phyloP scores from a whole-genome alignment of 2,113 vertebrate species.

The Sapayoa aenigma region DNA sequence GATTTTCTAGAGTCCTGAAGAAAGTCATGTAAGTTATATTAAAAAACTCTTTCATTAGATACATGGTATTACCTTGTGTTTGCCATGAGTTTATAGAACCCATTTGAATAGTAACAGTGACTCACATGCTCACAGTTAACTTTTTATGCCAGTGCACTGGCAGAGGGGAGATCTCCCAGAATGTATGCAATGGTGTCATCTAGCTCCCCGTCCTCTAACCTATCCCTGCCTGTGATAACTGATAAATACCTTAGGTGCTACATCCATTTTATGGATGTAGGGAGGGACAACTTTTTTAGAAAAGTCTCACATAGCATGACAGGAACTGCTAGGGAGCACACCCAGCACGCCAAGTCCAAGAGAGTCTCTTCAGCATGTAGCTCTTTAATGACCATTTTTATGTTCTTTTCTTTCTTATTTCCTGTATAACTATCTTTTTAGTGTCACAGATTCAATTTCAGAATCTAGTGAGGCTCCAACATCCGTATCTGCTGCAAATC shows the following conservation, averaged over 20 bases:
- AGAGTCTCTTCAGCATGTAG: background rate
- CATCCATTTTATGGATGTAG: background rate
- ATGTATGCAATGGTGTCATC: background rate
- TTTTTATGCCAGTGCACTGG: background rate
- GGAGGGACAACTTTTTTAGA: background rate
- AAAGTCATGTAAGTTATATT: background rate
- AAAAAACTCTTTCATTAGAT: background rate
- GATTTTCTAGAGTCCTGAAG: background rate
- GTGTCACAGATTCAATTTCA: background rate
- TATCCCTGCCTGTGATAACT: background rate
- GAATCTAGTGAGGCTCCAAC: background rate
- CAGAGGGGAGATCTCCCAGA: background rate
- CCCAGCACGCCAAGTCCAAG: background rate
- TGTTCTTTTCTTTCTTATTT: background rate
- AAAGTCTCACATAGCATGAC: background rate
- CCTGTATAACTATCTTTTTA: background rate
- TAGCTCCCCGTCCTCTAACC: background rate
- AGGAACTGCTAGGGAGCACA: background rate
- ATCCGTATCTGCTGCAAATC: background rate
- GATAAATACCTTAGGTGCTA: background rate
- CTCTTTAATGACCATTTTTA: background rate
- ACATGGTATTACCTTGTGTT: background rate
- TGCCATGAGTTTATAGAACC: background rate
- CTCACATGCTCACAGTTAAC: background rate
- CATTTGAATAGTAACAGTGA: background rate